A percentile compares a stretch with the other conserved stretches of the same genome.
Evolutionary conservation across 2,113 vertebrate species (phyloP).

Genomic region (Mionectes macconnelli): DNA sequence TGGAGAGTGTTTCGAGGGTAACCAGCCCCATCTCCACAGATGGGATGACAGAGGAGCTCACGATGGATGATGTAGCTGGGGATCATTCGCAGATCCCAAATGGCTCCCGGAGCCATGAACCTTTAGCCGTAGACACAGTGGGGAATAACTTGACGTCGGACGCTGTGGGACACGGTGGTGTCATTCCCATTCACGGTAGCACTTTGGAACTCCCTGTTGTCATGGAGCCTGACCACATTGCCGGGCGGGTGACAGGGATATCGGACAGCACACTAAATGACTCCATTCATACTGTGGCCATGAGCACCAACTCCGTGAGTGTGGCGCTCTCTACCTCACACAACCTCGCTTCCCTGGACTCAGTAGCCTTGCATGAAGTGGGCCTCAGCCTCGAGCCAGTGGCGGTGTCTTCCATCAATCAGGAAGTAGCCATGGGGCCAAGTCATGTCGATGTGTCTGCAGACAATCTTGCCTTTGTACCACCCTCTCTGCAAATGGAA

Average conservation of each 20-base stretch:
- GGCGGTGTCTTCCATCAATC: conserved; percentile 89
- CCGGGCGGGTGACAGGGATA: conserved; percentile 74
- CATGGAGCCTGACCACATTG: conserved; percentile 90
- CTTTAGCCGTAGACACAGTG: conserved; percentile 76
- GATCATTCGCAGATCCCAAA: conserved; percentile 84
- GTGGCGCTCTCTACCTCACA: conserved; percentile 92
- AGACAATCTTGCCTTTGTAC: conserved; percentile 91
- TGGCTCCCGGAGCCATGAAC: conserved; percentile 82
- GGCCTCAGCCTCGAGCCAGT: conserved; percentile 91
- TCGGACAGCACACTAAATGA: conserved; percentile 82
- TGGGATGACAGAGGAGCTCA: conserved; percentile 87
- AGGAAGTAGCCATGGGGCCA: conserved; percentile 89
- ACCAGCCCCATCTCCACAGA: conserved; percentile 94
- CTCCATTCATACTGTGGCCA: conserved; percentile 85
- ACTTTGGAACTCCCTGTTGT: conserved; percentile 93
- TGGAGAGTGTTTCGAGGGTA: conserved; percentile 87
- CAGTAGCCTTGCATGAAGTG: conserved; percentile 88
- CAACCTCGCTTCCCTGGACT: conserved; percentile 86
- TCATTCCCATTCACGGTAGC: conserved; percentile 86
- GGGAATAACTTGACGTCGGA: conserved; percentile 76
- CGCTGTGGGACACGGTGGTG: conserved; percentile 82
- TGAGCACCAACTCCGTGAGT: conserved; percentile 89
- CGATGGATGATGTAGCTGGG: conserved; percentile 86
- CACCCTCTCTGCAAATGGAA: conserved; percentile 90
- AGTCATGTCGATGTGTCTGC: conserved; percentile 82